phyloP scores from a whole-genome alignment of 2,113 vertebrate species.

The Rhegmatorhina hoffmannsi region DNA sequence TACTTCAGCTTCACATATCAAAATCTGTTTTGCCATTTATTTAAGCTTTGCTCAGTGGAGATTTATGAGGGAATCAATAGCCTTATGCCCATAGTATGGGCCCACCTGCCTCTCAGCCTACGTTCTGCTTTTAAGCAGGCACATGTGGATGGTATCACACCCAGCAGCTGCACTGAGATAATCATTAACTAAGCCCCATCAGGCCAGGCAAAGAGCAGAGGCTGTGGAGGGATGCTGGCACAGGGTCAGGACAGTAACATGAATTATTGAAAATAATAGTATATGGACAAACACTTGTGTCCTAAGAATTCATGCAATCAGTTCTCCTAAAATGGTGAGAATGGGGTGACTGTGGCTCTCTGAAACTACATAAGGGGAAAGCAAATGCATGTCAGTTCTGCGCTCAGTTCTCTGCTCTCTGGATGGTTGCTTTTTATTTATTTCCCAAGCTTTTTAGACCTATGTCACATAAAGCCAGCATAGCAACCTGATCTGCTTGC shows the following conservation, averaged over 20 bases:
- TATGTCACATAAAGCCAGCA: background rate
- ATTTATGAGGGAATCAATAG: background rate
- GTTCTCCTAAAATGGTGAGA: background rate
- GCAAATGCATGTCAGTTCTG: background rate
- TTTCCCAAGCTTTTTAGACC: background rate
- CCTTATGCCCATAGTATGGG: background rate
- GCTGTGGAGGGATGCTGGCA: background rate
- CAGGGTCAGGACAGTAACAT: background rate
- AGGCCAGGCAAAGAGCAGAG: background rate
- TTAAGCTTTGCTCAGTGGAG: background rate
- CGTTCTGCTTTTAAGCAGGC: background rate
- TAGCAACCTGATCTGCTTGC: background rate
- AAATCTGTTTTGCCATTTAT: background rate
- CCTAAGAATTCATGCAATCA: background rate
- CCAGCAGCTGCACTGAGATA: background rate
- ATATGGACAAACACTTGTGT: background rate
- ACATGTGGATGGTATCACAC: background rate
- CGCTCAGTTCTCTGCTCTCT: background rate
- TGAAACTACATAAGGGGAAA: background rate
- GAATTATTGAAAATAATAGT: background rate
- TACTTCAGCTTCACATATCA: background rate
- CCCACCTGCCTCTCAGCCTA: background rate
- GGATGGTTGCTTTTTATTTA: background rate
- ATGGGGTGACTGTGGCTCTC: background rate
- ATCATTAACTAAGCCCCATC: background rate